Evolutionary conservation across 2,113 vertebrate genomes (phyloP).

Genomic region (Campylomormyrus tamandua): DNA sequence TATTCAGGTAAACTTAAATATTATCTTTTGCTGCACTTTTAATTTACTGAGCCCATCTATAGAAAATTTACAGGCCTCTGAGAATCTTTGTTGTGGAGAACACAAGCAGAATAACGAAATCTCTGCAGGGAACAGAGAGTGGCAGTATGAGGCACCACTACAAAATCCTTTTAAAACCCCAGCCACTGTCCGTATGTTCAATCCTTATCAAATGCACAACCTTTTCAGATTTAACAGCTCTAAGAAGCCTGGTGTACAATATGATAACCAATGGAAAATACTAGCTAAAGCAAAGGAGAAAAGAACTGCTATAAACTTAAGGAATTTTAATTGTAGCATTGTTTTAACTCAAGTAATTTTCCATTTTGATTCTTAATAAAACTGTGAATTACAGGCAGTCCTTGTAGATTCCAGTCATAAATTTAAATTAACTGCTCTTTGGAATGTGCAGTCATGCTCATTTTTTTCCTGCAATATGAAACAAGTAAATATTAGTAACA

Average conservation of each 20-base stretch:
- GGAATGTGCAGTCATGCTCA: neutral
- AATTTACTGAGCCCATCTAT: neutral
- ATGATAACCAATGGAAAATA: neutral
- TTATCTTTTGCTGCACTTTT: neutral
- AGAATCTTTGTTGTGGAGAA: slow-evolving; percentile 9
- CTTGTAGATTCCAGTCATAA: neutral
- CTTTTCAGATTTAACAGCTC: neutral
- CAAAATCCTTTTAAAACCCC: slow-evolving; percentile 2
- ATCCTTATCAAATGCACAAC: neutral
- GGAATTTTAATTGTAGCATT: neutral
- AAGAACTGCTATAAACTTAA: neutral
- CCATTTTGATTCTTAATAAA: neutral
- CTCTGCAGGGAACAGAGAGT: neutral
- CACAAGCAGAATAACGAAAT: neutral
- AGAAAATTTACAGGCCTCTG: neutral
- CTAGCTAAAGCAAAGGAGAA: neutral
- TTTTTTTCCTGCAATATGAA: neutral
- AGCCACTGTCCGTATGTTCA: neutral
- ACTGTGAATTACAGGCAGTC: neutral
- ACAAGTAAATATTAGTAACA: neutral
- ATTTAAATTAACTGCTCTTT: neutral
- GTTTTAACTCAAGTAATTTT: neutral
- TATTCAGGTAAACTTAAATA: neutral
- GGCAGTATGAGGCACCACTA: neutral
- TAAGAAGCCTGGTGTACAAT: neutral